Conservation (phyloP, 2,113 vertebrate genomes). For the Neopipo cinnamomea region DNA sequence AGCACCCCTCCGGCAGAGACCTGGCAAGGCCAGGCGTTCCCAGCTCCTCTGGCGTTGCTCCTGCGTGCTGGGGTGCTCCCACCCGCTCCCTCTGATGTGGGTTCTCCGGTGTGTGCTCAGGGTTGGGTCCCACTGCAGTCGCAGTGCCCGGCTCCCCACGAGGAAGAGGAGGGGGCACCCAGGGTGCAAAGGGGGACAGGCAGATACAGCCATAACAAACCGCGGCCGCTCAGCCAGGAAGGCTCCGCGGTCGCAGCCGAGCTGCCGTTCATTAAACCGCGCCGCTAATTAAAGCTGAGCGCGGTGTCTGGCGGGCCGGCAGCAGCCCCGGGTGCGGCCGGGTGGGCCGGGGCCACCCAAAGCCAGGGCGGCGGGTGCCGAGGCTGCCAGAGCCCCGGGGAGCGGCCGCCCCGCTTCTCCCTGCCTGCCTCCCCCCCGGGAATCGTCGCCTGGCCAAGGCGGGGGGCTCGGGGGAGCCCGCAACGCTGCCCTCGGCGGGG, state of each 20-base stretch:
- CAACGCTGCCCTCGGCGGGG: rapidly evolving
- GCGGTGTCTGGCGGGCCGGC: background rate
- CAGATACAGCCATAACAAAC: background rate
- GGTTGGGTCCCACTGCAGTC: rapidly evolving
- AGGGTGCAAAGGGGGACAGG: background rate
- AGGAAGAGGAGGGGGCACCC: background rate
- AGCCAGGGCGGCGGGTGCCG: background rate
- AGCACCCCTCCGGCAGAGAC: background rate
- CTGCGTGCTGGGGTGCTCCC: background rate
- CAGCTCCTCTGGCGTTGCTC: background rate
- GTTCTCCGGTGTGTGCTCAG: background rate
- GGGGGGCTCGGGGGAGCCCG: rapidly evolving
- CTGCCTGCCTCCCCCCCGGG: background rate
- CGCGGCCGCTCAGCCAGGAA: background rate
- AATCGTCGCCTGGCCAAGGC: too few species aligned
- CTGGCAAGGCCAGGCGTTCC: background rate
- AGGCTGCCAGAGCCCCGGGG: background rate
- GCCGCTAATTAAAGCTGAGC: background rate
- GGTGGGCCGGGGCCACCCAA: background rate
- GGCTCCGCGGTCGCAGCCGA: background rate
- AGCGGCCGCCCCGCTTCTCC: background rate
- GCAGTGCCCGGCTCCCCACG: background rate
- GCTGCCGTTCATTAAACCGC: background rate
- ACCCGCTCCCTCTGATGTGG: background rate
- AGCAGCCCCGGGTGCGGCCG: background rate